These are phyloP conservation scores for Phalera bucephala DNA, from an alignment of 2,888 invertebrate genomes.

Conservation along the genomic window DNA sequence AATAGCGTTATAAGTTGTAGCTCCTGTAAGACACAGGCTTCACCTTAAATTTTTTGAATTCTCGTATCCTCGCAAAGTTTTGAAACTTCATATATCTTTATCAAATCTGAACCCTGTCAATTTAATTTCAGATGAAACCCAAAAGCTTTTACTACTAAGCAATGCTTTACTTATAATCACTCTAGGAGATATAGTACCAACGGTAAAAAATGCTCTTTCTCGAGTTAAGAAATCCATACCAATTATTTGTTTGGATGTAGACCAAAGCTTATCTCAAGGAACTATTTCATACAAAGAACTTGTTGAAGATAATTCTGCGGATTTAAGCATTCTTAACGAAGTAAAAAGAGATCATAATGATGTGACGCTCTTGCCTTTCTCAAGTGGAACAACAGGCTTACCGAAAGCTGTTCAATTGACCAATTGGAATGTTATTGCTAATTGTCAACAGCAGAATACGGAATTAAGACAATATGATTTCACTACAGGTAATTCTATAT, in stretches of 20 bases:
- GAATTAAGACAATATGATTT: conserved; percentile 42
- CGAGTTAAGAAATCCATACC: conserved; percentile 68
- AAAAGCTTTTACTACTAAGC: conserved; percentile 83
- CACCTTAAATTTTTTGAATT: too few species aligned
- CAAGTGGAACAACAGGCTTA: conserved; percentile 93
- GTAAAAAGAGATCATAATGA: conserved; percentile 75
- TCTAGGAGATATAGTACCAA: conserved; percentile 74
- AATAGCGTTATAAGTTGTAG: too few species aligned
- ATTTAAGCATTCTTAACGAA: conserved; percentile 69
- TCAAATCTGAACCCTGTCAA: too few species aligned
- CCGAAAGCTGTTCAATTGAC: conserved; percentile 89
- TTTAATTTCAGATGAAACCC: conserved; percentile 84
- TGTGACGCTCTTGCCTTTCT: conserved; percentile 88
- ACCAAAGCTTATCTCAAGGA: conserved; percentile 60
- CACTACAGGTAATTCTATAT: conserved; percentile 47
- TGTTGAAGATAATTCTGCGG: conserved; percentile 66
- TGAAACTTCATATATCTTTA: too few species aligned
- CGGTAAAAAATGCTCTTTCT: conserved; percentile 69
- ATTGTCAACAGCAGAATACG: conserved; percentile 61
- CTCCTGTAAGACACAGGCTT: too few species aligned
- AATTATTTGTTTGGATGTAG: conserved; percentile 66
- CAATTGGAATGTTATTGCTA: conserved; percentile 80
- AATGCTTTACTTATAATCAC: conserved; percentile 84
- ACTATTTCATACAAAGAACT: conserved; percentile 85
- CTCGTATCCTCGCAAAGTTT: too few species aligned